Percentiles rank a stretch among this genome's conserved stretches.
Evolutionary conservation across 2,797 vertebrate genomes (phyloP).

Genomic region (Prionace glauca): DNA sequence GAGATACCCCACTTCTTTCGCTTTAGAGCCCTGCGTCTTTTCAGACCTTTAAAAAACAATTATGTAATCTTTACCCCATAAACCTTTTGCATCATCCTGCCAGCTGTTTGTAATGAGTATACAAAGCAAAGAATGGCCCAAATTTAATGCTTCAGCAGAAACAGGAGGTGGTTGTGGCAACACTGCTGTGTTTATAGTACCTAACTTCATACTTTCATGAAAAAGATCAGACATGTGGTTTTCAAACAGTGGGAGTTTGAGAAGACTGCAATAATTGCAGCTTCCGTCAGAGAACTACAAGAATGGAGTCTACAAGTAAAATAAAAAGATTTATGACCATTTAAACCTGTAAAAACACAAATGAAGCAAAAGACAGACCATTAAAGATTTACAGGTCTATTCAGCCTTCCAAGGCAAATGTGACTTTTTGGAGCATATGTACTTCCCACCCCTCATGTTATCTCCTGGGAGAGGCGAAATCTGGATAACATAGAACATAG

Average conservation of each 20-base stretch:
- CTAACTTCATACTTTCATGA: conserved; percentile 3
- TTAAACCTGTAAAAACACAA: neutral
- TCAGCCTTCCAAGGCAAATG: neutral
- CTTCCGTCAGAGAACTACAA: neutral
- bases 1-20: neutral
- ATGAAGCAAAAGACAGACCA: neutral
- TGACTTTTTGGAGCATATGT: neutral
- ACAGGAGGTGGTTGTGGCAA: neutral
- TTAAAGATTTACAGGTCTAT: neutral
- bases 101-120: neutral
- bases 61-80: neutral
- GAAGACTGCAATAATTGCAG: neutral
- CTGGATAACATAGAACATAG: neutral
- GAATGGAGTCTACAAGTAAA: neutral
- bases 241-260: neutral
- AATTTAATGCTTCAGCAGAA: neutral
- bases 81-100: neutral
- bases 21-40: neutral
- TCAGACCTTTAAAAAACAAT: neutral
- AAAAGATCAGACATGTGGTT: neutral
- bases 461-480: neutral
- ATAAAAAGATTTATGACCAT: neutral
- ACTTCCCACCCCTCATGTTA: neutral
- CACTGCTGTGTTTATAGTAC: neutral
- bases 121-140: neutral